Base-by-base conservation (phyloP, 2,888 invertebrate species). In the Sinhomidia bicolor region DNA sequence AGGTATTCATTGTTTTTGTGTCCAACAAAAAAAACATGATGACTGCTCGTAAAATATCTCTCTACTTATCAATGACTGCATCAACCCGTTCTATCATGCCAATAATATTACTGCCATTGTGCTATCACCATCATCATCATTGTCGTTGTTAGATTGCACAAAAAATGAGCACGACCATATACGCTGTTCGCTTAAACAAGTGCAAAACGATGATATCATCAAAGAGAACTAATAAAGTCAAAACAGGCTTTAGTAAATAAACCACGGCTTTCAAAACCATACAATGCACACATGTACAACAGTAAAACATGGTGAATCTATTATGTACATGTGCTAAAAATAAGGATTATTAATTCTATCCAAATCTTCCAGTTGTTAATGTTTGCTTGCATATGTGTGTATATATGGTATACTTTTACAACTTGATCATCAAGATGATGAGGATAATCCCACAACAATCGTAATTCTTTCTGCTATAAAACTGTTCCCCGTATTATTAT, bases 311-410 rank as follows among this genome's bases (percentile, higher is more conserved):
- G 32, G 26, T 57, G 57, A 78, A 78, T 57, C 32, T 78, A 78
- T 78, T 78, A 47, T 80, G 71, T 71, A 60, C 41, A 62, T 76
- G 81, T 74, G 88, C 88, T 88, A 88, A 88, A 88, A 88, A 88
- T 88, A 88, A 83, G 82, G 78, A 88, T 88, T 88, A 88, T 88
- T 88, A 88, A 88, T 88, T 60, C 87, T 71, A 71, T 80, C 36
- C 68, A 81, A 78, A 85, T 44, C 60, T 74, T 86, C 86, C 80
- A 80, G 86, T 80, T 85, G 78, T 17, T 23, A n/a, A 14, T 26
- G 36, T 29, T 36, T 83, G 36, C 57, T 71, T 14, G 14, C 12
- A 12, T 36, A 36, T 54, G 57, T 36, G 12, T 80, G 23, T 10
- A 65, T 9, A 17, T 12, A 44, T 23, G 10, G 26, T 65, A 23